Percentiles rank a stretch among this genome's conserved stretches.
Conservation (phyloP, 2,888 invertebrate species). For the Phaonia tiefii region DNA sequence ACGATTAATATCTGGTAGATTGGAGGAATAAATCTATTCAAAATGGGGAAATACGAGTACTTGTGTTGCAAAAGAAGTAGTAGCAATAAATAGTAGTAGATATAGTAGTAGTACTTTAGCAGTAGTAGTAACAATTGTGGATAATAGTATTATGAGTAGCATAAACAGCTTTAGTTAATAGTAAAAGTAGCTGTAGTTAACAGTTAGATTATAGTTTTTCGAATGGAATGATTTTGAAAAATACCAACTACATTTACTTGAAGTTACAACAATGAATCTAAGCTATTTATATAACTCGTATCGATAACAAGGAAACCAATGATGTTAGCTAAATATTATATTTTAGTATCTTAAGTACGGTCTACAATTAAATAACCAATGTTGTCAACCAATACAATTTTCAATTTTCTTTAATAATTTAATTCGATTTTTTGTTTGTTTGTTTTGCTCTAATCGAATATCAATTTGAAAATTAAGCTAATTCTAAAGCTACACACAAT, state of each 20-base stretch:
- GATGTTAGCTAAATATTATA: slow-evolving; percentile 20
- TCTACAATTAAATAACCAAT: slow-evolving; percentile 51
- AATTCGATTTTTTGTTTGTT: slow-evolving; percentile 14
- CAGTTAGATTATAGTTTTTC: slow-evolving; percentile 63
- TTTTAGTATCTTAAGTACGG: slow-evolving; percentile 40
- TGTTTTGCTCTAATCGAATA: background rate
- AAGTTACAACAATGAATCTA: slow-evolving; percentile 71
- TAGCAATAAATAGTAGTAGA: slow-evolving; percentile 30
- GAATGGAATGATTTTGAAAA: slow-evolving; percentile 61
- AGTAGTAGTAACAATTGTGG: background rate
- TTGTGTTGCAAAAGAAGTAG: slow-evolving; percentile 31
- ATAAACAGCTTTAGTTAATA: slow-evolving; percentile 45
- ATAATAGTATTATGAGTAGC: slow-evolving; percentile 60
- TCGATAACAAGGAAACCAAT: slow-evolving; percentile 10
- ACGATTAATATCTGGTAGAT: background rate
- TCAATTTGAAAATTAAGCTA: slow-evolving; percentile 68
- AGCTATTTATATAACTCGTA: slow-evolving; percentile 42
- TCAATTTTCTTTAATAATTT: slow-evolving; percentile 32
- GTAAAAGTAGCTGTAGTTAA: slow-evolving; percentile 52
- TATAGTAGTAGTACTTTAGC: background rate
- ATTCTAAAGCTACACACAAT: slow-evolving; percentile 75
- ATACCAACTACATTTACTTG: slow-evolving; percentile 72
- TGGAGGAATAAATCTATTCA: background rate
- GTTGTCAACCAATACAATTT: slow-evolving; percentile 46
- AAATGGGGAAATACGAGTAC: background rate